phyloP scores from a whole-genome alignment of 2,888 invertebrate genomes.

The Ectropis crepuscularia region DNA sequence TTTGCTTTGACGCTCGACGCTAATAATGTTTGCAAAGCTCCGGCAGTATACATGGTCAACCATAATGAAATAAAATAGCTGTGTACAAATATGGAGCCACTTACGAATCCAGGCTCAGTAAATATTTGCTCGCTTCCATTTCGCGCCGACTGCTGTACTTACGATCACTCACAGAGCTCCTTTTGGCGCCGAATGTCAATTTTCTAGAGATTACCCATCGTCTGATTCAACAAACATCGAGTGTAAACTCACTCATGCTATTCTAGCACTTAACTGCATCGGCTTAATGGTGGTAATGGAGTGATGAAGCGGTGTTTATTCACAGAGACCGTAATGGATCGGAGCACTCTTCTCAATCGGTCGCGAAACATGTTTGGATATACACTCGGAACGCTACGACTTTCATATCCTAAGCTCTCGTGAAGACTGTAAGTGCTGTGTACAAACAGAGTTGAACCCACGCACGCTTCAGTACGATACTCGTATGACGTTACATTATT shows the following conservation, averaged over 20 bases:
- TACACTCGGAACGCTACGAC: constrained; percentile 63
- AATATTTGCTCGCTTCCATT: constrained; percentile 66
- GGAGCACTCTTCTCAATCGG: constrained; percentile 76
- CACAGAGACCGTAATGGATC: constrained; percentile 73
- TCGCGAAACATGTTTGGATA: constrained; percentile 77
- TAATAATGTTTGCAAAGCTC: constrained; percentile 28
- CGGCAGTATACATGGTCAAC: constrained; percentile 15
- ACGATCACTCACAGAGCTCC: constrained; percentile 64
- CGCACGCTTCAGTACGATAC: constrained; percentile 35
- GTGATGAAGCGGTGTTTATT: constrained; percentile 63
- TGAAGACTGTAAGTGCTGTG: constrained; percentile 53
- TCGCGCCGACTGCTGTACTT: constrained; percentile 65
- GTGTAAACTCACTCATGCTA: constrained; percentile 54
- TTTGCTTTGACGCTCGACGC: constrained; percentile 28
- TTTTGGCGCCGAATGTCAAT: constrained; percentile 78
- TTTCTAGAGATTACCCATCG: constrained; percentile 72
- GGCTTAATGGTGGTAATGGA: constrained; percentile 60
- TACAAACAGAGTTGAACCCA: constrained; percentile 44
- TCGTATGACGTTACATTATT: constrained; percentile 47
- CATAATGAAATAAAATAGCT: constrained; percentile 31
- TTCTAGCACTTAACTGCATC: constrained; percentile 52
- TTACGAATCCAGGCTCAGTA: constrained; percentile 62
- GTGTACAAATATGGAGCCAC: constrained; percentile 52
- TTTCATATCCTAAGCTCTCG: constrained; percentile 69
- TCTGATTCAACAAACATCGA: constrained; percentile 54